Conservation (phyloP, 2,797 vertebrate genomes). For the Antennarius maculatus region DNA sequence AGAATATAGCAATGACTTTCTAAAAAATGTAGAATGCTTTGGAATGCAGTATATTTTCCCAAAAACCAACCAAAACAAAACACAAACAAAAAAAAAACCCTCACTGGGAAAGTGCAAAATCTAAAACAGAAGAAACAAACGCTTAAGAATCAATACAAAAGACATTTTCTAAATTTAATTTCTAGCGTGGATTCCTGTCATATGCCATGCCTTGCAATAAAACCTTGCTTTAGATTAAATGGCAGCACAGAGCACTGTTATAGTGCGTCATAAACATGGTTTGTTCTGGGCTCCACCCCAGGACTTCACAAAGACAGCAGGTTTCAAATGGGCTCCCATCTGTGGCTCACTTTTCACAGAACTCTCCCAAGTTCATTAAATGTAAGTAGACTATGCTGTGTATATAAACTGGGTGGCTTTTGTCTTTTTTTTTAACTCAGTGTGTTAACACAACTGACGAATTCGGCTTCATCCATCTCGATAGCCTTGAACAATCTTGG, state of each 20-base stretch:
- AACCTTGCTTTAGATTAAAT: constrained; percentile 43
- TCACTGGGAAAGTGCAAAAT: not conserved
- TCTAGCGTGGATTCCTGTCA: constrained; percentile 11
- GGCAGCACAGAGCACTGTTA: constrained; percentile 63
- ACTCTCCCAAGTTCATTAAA: constrained; percentile 73
- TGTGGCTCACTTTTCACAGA: constrained; percentile 70
- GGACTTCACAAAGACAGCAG: constrained; percentile 82
- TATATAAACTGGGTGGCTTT: constrained; percentile 23
- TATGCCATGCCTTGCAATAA: constrained; percentile 26
- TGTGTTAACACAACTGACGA: constrained; percentile 32
- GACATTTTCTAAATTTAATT: not conserved
- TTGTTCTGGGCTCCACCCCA: constrained; percentile 78
- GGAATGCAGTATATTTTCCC: constrained; percentile 1
- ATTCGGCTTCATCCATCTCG: constrained; percentile 28
- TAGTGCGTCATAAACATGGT: constrained; percentile 69
- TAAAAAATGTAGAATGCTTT: constrained; percentile 9
- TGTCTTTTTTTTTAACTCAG: constrained; percentile 13
- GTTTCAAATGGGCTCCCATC: constrained; percentile 82
- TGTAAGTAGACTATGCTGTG: constrained; percentile 25
- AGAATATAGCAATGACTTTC: constrained; percentile 19
- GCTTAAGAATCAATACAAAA: constrained; percentile 7
- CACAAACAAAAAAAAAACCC: not conserved
- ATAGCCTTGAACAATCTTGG: constrained; percentile 11
- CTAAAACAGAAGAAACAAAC: not conserved
- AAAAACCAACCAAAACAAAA: not conserved